Base-by-base conservation (phyloP, 2,113 vertebrate genomes). In the Chloropsis hardwickii region DNA sequence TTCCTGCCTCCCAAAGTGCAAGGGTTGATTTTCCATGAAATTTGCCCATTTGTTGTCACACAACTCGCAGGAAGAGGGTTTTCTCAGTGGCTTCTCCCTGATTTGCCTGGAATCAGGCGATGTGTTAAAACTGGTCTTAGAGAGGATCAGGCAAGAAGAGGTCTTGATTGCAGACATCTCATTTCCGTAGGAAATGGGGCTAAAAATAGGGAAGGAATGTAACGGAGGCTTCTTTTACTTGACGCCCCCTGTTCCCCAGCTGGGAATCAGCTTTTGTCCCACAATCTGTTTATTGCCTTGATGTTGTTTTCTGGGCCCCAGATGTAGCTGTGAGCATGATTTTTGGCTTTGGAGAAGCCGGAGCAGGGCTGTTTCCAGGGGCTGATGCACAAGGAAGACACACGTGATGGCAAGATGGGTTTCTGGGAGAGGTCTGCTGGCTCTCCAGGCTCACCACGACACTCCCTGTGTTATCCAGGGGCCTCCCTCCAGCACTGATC, bases 121-220 rank as follows among this genome's bases (percentile, higher is more conserved):
- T 3, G 21, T 3, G 3, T 66, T 82, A 39, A 50, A 23, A 16
- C 57, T 12, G 5, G 37, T n/a, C 4, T 7, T 48, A 33, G 56
- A n/a, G 47, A 71, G 79, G 76, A 72, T 33, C 89, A 54, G 51
- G 72, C 84, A 45, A 87, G 81, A 88, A 94, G 90, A 92, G 86
- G 77, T 16, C 56, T 92, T 92, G 95, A 89, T 81, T 94, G 86
- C 93, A 91, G 81, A 15, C 81, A 48, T 69, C 85, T 95, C 79
- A 72, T 94, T 96, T 97, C 94, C 81, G 18, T 90, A 90, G 94
- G 86, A 96, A 96, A 70, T n/a, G 1, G 7, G 67, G 67, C 90
- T 97, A 96, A 95, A 97, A 97, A 96, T 97, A 96, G 90, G 79
- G 58, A 39, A 85, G 85, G 74, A 94, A 80, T 78, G 23, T 37